Conservation (phyloP, 2,113 vertebrate genomes). For the Climacteris rufus region DNA sequence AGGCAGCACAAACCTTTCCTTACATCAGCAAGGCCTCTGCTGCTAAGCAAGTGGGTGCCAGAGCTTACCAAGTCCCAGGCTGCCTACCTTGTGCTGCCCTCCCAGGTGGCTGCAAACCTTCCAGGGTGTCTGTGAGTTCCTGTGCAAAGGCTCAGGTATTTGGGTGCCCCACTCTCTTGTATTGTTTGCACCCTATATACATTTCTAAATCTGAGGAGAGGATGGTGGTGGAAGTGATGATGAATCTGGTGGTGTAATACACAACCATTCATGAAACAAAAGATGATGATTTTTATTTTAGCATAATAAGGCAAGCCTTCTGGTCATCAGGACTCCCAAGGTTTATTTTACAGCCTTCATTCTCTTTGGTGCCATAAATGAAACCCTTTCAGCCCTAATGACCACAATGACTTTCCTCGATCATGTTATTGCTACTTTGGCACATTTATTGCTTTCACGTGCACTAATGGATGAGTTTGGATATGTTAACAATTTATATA, state of each 20-base stretch:
- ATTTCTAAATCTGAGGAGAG: neutral
- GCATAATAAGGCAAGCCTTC: neutral
- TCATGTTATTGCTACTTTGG: conserved; percentile 82
- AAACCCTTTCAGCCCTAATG: conserved; percentile 83
- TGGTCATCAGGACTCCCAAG: conserved; percentile 36
- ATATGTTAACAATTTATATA: conserved; percentile 99
- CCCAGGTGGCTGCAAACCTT: neutral
- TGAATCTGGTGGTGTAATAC: neutral
- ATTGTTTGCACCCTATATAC: neutral
- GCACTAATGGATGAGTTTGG: conserved; percentile 98
- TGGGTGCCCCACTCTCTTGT: accelerated
- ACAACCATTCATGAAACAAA: neutral
- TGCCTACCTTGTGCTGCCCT: neutral
- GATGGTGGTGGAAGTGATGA: neutral
- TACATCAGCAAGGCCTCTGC: neutral
- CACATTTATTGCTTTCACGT: conserved; percentile 92
- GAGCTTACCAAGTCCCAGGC: neutral
- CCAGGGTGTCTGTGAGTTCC: neutral
- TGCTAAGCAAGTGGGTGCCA: accelerated
- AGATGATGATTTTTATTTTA: conserved; percentile 37
- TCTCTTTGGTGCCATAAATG: conserved; percentile 76
- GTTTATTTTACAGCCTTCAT: conserved; percentile 70
- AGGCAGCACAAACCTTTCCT: neutral
- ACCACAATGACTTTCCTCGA: conserved; percentile 80
- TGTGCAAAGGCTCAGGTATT: neutral